Conservation (phyloP, 1,140 invertebrate species). For the Reticulitermes speratus region DNA sequence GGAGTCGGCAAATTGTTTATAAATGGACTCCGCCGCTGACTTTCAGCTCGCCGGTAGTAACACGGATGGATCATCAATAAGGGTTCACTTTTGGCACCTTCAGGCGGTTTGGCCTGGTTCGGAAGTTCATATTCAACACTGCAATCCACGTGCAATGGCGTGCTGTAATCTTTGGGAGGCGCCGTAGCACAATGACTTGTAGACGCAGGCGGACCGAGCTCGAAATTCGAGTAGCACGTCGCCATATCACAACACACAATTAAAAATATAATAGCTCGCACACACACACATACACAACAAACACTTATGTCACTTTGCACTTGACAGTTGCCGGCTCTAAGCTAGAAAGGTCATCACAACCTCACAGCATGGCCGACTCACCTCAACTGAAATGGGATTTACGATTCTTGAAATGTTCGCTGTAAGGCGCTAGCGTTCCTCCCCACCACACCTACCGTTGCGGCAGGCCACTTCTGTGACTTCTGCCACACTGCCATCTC, state of each 20-base stretch:
- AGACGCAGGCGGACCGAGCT: constrained; percentile 10
- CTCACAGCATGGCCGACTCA: constrained; percentile 27
- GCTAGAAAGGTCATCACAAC: neutral
- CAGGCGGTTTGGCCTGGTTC: constrained; percentile 75
- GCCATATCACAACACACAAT: constrained; percentile 27
- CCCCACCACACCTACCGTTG: neutral
- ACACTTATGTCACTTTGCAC: neutral
- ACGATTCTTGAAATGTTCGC: neutral
- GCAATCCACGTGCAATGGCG: constrained; percentile 78
- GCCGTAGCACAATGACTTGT: neutral
- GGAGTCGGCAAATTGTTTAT: constrained; percentile 62
- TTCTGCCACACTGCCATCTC: neutral
- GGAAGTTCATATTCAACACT: constrained; percentile 83
- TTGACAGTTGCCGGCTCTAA: neutral
- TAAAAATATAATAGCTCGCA: neutral
- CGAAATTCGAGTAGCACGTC: constrained; percentile 32
- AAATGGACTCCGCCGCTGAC: constrained; percentile 71
- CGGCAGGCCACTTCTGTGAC: neutral
- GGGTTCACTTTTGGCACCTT: constrained; percentile 70
- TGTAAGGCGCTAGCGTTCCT: neutral
- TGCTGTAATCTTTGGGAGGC: constrained; percentile 67
- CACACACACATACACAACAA: neutral
- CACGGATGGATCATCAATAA: constrained; percentile 83
- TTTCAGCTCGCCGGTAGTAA: constrained; percentile 77
- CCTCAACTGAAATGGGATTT: constrained; percentile 25